phyloP scores from a whole-genome alignment of 2,888 invertebrate species.

The Drosophila basisetae region DNA sequence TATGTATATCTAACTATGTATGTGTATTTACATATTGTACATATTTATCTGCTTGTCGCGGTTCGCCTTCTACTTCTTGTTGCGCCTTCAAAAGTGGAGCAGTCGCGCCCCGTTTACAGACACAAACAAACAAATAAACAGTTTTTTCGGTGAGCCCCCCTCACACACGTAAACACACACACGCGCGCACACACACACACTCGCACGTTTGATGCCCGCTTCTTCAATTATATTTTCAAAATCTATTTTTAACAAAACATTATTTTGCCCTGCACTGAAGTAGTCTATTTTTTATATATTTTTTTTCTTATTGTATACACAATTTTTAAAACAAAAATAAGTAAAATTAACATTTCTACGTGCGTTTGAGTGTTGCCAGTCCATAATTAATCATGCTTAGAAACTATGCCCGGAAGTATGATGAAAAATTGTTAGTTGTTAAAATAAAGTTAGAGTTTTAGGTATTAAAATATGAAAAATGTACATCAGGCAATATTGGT shows the following conservation, averaged over 20 bases:
- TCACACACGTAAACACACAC: conserved; percentile 18
- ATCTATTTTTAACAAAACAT: conserved; percentile 63
- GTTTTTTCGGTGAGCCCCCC: conserved; percentile 41
- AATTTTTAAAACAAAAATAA: neutral
- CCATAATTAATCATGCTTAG: neutral
- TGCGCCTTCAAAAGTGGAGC: conserved; percentile 48
- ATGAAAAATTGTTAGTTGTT: neutral
- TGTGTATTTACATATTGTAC: conserved; percentile 12
- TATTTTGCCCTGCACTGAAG: conserved; percentile 58
- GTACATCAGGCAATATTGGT: neutral
- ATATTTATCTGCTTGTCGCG: conserved; percentile 18
- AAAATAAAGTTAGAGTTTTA: too few species aligned
- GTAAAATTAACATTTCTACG: neutral
- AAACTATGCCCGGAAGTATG: neutral
- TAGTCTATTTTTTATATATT: conserved; percentile 15
- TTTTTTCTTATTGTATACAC: conserved; percentile 18
- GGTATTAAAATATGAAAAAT: neutral
- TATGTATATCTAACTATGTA: conserved; percentile 5
- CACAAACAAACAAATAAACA: conserved; percentile 33
- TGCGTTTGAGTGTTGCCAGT: neutral
- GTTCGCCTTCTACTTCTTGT: conserved; percentile 20
- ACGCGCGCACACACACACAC: conserved; percentile 27
- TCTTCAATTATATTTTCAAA: conserved; percentile 65
- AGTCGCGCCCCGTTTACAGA: conserved; percentile 44
- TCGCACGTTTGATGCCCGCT: conserved; percentile 42